Evolutionary conservation across 2,888 invertebrate species (phyloP).

Genomic region (Lasioglossum malachurum): DNA sequence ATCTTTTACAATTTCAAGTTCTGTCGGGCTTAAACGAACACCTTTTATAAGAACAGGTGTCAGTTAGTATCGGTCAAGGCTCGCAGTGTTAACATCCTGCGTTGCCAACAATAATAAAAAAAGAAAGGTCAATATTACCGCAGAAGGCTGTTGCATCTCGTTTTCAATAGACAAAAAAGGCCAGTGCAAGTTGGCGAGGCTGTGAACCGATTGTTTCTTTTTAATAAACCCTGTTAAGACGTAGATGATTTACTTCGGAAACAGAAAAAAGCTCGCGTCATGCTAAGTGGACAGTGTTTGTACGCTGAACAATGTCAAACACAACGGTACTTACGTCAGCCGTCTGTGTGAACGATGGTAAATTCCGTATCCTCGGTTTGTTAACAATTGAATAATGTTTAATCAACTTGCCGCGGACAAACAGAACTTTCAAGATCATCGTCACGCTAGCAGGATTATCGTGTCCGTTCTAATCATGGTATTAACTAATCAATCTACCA

Average conservation of each 20-base stretch:
- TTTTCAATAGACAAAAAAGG: neutral
- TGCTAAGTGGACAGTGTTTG: neutral
- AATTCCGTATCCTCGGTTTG: neutral
- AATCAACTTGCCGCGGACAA: neutral
- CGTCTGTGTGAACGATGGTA: neutral
- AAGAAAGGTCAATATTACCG: neutral
- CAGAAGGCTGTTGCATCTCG: neutral
- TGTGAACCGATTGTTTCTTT: neutral
- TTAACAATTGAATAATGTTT: neutral
- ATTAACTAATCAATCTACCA: neutral
- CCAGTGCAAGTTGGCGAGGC: neutral
- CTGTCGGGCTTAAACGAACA: no score
- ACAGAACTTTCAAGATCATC: neutral
- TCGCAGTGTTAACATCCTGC: neutral
- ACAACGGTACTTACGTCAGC: neutral
- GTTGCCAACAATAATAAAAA: neutral
- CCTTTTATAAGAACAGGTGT: neutral
- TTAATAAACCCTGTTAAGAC: neutral
- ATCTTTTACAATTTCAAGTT: no score
- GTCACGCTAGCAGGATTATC: neutral
- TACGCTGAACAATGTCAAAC: neutral
- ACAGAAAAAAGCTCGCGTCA: neutral
- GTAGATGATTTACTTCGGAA: neutral
- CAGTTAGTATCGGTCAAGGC: neutral
- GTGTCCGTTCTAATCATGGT: neutral